Base-by-base conservation (phyloP, 1,140 invertebrate genomes). In the Dinoponera quadriceps region DNA sequence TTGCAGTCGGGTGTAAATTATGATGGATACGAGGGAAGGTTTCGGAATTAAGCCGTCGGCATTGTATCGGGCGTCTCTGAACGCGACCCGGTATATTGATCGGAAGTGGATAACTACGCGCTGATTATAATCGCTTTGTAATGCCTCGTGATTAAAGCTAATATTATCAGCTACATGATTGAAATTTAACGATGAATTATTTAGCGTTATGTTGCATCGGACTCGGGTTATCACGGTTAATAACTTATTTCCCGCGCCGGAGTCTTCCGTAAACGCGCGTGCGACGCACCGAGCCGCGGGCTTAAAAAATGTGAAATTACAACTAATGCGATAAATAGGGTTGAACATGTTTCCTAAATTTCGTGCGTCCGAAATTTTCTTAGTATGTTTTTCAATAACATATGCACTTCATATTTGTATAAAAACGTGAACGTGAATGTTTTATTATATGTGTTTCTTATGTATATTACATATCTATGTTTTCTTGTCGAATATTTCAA, bases 81-180 rank as follows among this genome's bases (percentile, higher is more conserved):
- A 63, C 20, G 33, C 16, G 38, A 63, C n/a, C 29, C 18, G 27
- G 18, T 75, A 51, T 77, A 78, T 78, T 68, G 22, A 78, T 78
- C 54, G 63, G 63, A 55, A 78, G 62, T 78, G 54, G 51, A 78
- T 78, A 78, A 78, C 48, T 55, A 48, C 25, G 48, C 65, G 63
- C 63, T 27, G 75, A 69, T 69, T 69, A 69, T 78, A 78, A 78
- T 78, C 75, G 48, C 75, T 78, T 78, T 78, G 75, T 69, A 78
- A 69, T 69, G 63, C 33, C 57, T 69, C 25, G 49, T 68, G 75
- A 78, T 78, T 68, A 78, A 78, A 33, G 75, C 51, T 78, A 78
- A 78, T 78, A 68, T 77, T 77, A 77, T 49, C 62, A 78, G n/a
- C 11, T 55, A 44, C 7, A 44, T 20, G 49, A 78, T 78, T 68